Percentiles rank a stretch among this genome's conserved stretches.
Conservation (phyloP, 2,797 vertebrate species). For the Cossypha polioptera region DNA sequence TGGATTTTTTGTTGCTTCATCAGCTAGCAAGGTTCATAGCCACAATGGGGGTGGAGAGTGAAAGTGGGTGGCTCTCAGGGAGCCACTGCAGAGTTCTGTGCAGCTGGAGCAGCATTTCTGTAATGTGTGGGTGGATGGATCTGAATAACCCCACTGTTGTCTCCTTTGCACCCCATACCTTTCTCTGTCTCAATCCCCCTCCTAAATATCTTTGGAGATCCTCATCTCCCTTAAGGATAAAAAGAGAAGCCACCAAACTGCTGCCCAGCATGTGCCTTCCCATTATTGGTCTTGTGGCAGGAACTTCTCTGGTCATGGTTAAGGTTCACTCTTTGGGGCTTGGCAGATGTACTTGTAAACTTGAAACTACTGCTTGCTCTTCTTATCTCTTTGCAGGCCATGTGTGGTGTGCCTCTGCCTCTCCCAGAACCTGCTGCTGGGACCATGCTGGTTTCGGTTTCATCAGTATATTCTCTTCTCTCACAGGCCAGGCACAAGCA, state of each 20-base stretch:
- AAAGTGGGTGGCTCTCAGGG: conserved; percentile 13
- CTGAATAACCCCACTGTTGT: not conserved
- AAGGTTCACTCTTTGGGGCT: not conserved
- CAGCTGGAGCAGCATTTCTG: not conserved
- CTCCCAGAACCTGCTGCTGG: not conserved
- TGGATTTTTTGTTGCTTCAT: not conserved
- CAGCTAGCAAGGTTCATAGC: not conserved
- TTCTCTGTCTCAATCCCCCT: not conserved
- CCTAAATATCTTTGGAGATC: not conserved
- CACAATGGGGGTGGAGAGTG: not conserved
- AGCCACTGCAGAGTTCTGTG: not conserved
- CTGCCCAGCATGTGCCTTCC: not conserved
- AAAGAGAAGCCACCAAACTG: not conserved
- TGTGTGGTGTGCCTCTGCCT: not conserved
- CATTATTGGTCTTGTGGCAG: not conserved
- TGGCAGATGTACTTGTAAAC: not conserved
- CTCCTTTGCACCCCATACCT: not conserved
- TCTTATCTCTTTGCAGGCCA: not conserved
- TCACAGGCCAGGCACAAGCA: not conserved
- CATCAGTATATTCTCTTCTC: not conserved
- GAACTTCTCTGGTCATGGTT: not conserved
- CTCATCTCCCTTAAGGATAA: not conserved
- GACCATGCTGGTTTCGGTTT: conserved; percentile 25
- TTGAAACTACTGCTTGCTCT: not conserved
- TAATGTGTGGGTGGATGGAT: not conserved